Conservation (phyloP, 2,113 vertebrate species). For the Serinus canaria region DNA sequence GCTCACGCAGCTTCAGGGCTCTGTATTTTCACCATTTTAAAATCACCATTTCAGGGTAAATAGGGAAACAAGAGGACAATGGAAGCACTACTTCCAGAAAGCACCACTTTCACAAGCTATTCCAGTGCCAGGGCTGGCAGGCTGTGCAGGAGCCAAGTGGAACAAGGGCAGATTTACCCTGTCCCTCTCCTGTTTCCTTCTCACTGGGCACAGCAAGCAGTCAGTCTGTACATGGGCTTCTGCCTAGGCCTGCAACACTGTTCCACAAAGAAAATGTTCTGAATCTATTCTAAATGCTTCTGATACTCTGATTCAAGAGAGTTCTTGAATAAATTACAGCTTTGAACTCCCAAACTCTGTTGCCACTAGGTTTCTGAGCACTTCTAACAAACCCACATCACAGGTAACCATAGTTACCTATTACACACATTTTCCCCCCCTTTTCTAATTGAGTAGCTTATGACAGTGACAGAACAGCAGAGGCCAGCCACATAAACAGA, state of each 20-base stretch:
- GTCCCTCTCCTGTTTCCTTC: not conserved
- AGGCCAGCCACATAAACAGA: constrained; percentile 10
- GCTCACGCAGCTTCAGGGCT: not conserved
- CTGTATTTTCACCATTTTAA: not conserved
- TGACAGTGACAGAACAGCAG: constrained; percentile 9
- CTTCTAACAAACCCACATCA: constrained; percentile 26
- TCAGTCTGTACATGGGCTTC: not conserved
- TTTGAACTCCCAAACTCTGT: constrained; percentile 45
- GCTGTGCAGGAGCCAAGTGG: not conserved
- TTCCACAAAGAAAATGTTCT: not conserved
- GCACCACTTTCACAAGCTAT: not conserved
- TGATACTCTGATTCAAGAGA: constrained; percentile 15
- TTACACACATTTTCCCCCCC: not conserved
- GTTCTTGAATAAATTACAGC: constrained; percentile 53
- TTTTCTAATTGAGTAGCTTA: constrained; percentile 52
- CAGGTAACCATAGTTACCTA: constrained; percentile 63
- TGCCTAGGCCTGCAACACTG: not conserved
- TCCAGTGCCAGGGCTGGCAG: not conserved
- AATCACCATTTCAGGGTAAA: not conserved
- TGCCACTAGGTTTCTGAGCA: constrained; percentile 31
- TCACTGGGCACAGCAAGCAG: not conserved
- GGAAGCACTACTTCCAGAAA: not conserved
- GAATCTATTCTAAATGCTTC: constrained; percentile 25
- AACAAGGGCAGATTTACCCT: not conserved
- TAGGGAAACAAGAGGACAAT: not conserved